phyloP scores from a whole-genome alignment of 2,797 vertebrate species.

The Dicrostonyx torquatus region DNA sequence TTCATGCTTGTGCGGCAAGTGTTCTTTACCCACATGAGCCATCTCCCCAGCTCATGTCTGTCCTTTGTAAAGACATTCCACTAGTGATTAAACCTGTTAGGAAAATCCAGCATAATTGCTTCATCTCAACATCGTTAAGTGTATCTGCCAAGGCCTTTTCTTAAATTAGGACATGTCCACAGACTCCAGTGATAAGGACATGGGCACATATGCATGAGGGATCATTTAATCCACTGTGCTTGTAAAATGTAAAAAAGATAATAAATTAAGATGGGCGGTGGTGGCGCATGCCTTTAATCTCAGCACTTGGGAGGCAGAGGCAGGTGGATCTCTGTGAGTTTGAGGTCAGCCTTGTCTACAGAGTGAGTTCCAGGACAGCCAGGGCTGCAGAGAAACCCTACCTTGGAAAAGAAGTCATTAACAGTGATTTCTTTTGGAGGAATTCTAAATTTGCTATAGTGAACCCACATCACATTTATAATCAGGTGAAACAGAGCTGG shows the following conservation, averaged over 20 bases:
- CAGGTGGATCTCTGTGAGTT: neutral
- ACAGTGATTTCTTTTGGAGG: neutral
- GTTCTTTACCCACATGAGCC: neutral
- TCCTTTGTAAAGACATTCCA: neutral
- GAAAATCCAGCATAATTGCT: neutral
- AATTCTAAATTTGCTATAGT: conserved; percentile 23
- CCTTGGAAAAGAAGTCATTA: neutral
- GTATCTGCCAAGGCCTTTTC: conserved; percentile 4
- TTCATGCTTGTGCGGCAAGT: neutral
- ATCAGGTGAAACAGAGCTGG: neutral
- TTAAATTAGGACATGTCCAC: neutral
- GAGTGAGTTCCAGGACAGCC: too few relatives aligned
- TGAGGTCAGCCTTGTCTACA: neutral
- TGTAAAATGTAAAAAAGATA: neutral
- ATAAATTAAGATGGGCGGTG: neutral
- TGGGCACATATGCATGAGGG: neutral
- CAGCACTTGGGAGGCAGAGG: neutral
- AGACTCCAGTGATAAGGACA: neutral
- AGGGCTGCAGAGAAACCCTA: neutral
- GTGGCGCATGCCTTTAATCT: neutral
- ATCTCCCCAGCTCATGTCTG: neutral
- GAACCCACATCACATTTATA: neutral
- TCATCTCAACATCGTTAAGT: neutral
- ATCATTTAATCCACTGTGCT: neutral
- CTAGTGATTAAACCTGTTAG: neutral